Evolutionary conservation across 2,113 vertebrate species (phyloP).

Genomic region (Sander lucioperca): DNA sequence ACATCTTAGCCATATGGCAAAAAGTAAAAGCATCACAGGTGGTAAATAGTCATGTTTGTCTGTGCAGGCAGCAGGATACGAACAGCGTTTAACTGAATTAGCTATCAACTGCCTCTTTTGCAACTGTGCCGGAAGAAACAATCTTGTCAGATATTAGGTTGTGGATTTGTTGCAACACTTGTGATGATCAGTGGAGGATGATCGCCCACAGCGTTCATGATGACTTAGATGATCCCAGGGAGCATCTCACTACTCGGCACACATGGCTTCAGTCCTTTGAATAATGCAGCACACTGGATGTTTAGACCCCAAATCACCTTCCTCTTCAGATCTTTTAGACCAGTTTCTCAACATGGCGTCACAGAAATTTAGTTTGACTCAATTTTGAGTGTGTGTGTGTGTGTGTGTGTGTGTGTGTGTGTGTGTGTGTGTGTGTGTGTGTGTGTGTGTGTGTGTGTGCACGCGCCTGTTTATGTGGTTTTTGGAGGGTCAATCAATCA

Average conservation of each 20-base stretch:
- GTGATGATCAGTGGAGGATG: constrained; percentile 30
- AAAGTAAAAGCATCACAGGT: background rate
- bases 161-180: constrained; percentile 17
- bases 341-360: background rate
- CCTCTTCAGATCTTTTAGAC: background rate
- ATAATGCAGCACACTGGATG: constrained; percentile 46
- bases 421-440: constrained; percentile 4
- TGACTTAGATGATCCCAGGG: constrained; percentile 14
- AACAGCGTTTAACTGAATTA: no score
- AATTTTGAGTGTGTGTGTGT: background rate
- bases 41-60: background rate
- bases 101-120: background rate
- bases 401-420: background rate
- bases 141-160: background rate
- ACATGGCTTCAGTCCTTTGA: constrained; percentile 18
- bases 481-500: constrained; percentile 9
- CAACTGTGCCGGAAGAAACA: background rate
- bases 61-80: background rate
- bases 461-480: background rate
- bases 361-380: background rate
- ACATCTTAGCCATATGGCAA: background rate
- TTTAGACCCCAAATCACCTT: constrained; percentile 21
- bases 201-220: constrained; percentile 3
- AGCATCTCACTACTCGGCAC: constrained; percentile 6
- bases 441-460: background rate